Evolutionary conservation across 2,797 vertebrate species (phyloP).

Genomic region (Urosaurus nigricauda): DNA sequence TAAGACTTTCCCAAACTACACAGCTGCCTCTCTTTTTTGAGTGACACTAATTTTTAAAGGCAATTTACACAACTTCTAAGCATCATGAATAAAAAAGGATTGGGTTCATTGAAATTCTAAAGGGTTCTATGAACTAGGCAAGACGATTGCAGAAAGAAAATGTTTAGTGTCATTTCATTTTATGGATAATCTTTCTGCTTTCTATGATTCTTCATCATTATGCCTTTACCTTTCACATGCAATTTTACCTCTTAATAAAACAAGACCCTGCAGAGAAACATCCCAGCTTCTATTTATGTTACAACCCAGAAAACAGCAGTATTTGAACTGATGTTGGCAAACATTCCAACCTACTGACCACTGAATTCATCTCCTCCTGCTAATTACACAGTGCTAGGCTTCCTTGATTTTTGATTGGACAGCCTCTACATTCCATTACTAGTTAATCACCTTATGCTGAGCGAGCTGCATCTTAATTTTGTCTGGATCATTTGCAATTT

Average conservation of each 20-base stretch:
- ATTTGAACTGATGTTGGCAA: slow-evolving; percentile 43
- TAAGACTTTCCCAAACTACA: slow-evolving; percentile 43
- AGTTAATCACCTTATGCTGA: slow-evolving; percentile 93
- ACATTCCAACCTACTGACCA: not conserved
- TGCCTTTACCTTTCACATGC: slow-evolving; percentile 6
- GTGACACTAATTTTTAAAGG: not conserved
- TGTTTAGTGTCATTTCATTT: slow-evolving; percentile 32
- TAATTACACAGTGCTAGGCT: slow-evolving; percentile 23
- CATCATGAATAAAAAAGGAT: not conserved
- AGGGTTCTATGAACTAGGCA: slow-evolving; percentile 16
- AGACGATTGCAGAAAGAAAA: not conserved
- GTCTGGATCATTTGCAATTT: slow-evolving; percentile 98
- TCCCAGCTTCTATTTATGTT: slow-evolving; percentile 7
- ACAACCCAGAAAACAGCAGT: not conserved
- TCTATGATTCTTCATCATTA: not conserved
- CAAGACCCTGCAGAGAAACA: not conserved
- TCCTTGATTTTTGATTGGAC: not conserved
- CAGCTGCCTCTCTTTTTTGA: slow-evolving; percentile 29
- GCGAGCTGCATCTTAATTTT: slow-evolving; percentile 95
- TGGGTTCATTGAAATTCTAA: not conserved
- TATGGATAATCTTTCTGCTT: not conserved
- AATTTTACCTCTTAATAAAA: not conserved
- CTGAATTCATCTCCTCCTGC: slow-evolving; percentile 30
- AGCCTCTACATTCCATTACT: not conserved
- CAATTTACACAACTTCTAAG: not conserved